phyloP scores from a whole-genome alignment of 2,888 invertebrate genomes.

The Sinhomidia bicolor region DNA sequence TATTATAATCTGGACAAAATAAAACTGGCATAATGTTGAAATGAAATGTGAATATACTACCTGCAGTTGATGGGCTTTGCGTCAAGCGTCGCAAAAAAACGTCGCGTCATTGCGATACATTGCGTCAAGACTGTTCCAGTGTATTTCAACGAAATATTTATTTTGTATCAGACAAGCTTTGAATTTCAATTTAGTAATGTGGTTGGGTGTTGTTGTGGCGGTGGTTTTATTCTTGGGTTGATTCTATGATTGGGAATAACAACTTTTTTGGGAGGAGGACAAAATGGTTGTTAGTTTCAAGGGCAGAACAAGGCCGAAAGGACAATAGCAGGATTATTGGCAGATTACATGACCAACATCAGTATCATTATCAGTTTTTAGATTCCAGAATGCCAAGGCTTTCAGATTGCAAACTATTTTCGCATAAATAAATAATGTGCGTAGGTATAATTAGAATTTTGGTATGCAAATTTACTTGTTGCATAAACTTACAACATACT shows the following conservation, averaged over 20 bases:
- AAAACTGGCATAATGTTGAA: not conserved
- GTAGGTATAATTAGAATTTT: slow-evolving; percentile 11
- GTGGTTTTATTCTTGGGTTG: no score
- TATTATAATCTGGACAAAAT: not conserved
- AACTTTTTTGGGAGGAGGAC: slow-evolving; percentile 33
- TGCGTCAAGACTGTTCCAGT: slow-evolving; percentile 6
- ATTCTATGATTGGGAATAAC: slow-evolving; percentile 4
- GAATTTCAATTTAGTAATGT: not conserved
- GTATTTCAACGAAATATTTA: not conserved
- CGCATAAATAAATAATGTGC: not conserved
- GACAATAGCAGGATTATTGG: slow-evolving; percentile 54
- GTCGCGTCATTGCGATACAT: not conserved
- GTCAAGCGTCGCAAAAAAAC: no score
- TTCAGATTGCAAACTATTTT: not conserved
- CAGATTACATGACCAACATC: not conserved
- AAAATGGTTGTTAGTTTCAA: slow-evolving; percentile 31
- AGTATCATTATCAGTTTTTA: not conserved
- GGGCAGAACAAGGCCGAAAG: slow-evolving; percentile 60
- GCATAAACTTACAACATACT: not conserved
- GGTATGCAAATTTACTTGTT: slow-evolving; percentile 3
- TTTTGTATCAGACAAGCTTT: not conserved
- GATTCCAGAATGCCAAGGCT: no score
- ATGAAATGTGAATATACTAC: not conserved
- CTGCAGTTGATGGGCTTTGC: slow-evolving; percentile 7
- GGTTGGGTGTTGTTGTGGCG: no score